A percentile compares a stretch with the other conserved stretches of the same genome.
Evolutionary conservation across 2,888 invertebrate genomes (phyloP).

Genomic region (Furcula furcula): DNA sequence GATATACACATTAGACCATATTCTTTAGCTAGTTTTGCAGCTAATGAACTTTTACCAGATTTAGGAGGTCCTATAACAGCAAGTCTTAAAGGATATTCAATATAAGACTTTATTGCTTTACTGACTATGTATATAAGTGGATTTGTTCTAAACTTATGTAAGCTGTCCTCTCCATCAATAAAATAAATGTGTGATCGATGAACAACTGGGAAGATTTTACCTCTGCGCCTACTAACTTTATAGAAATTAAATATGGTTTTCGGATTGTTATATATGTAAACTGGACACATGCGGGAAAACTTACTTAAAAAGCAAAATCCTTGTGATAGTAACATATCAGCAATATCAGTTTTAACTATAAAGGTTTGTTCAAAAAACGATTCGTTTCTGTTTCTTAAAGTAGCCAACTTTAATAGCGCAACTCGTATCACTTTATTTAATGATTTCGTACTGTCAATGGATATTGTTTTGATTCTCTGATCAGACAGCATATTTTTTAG

Average conservation of each 20-base stretch:
- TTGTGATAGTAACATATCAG: slow-evolving; percentile 77
- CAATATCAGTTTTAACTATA: slow-evolving; percentile 72
- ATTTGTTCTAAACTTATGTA: slow-evolving; percentile 74
- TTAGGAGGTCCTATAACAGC: slow-evolving; percentile 84
- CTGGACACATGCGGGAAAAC: slow-evolving; percentile 85
- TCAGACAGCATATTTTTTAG: slow-evolving; percentile 55
- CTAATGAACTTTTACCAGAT: slow-evolving; percentile 82
- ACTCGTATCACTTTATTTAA: slow-evolving; percentile 48
- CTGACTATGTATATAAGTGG: slow-evolving; percentile 78
- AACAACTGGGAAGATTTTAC: slow-evolving; percentile 77
- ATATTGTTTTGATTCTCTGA: slow-evolving; percentile 67
- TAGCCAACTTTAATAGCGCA: slow-evolving; percentile 44
- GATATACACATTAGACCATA: slow-evolving; percentile 80
- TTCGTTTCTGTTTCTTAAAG: slow-evolving; percentile 61
- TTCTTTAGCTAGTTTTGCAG: slow-evolving; percentile 74
- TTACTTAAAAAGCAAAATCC: slow-evolving; percentile 84
- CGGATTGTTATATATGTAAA: slow-evolving; percentile 77
- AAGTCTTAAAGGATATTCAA: slow-evolving; percentile 77
- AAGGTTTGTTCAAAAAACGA: slow-evolving; percentile 82
- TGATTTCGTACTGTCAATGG: slow-evolving; percentile 62
- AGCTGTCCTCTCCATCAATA: slow-evolving; percentile 67
- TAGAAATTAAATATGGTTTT: slow-evolving; percentile 73
- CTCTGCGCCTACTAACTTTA: slow-evolving; percentile 56
- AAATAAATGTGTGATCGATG: slow-evolving; percentile 84
- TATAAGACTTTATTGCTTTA: slow-evolving; percentile 60